phyloP scores from a whole-genome alignment of 2,888 invertebrate genomes.

The Drosophila rubida region DNA sequence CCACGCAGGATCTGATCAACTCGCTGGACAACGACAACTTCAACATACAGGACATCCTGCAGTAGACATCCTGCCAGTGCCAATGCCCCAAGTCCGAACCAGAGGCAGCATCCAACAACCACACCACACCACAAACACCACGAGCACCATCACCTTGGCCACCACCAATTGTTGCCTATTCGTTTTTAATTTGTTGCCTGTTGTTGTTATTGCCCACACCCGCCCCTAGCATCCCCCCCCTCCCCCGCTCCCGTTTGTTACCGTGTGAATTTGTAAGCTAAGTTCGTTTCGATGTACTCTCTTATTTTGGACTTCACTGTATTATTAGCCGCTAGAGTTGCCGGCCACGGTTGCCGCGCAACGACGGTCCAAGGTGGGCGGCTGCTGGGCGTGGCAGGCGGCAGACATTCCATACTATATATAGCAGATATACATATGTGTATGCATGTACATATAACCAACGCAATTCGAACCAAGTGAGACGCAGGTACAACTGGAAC shows the following conservation, averaged over 20 bases:
- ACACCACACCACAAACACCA: background rate
- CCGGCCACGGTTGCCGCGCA: slow-evolving; percentile 27
- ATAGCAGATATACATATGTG: slow-evolving; percentile 11
- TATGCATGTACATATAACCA: slow-evolving; percentile 8
- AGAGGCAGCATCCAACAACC: no score
- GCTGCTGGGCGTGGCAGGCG: slow-evolving; percentile 48
- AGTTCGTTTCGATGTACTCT: slow-evolving; percentile 72
- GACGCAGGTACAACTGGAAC: slow-evolving; percentile 24
- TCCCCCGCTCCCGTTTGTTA: slow-evolving; percentile 55
- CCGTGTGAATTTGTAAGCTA: slow-evolving; percentile 62
- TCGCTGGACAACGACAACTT: slow-evolving; percentile 92
- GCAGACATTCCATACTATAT: slow-evolving; percentile 57
- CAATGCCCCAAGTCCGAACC: slow-evolving; percentile 1
- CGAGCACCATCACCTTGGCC: background rate
- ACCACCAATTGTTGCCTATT: slow-evolving; percentile 60
- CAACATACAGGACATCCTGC: slow-evolving; percentile 89
- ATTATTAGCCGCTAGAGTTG: slow-evolving; percentile 59
- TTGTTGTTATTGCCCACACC: slow-evolving; percentile 66
- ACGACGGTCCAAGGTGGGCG: slow-evolving; percentile 59
- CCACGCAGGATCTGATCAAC: slow-evolving; percentile 93
- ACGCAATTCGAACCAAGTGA: slow-evolving; percentile 25
- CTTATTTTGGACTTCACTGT: slow-evolving; percentile 62
- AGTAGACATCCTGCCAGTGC: slow-evolving; percentile 68
- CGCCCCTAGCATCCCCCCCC: background rate
- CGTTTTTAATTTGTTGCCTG: slow-evolving; percentile 52